These are phyloP conservation scores for Stenotaenia linearis DNA, from an alignment of 2,888 invertebrate species.

Conservation along the genomic window DNA sequence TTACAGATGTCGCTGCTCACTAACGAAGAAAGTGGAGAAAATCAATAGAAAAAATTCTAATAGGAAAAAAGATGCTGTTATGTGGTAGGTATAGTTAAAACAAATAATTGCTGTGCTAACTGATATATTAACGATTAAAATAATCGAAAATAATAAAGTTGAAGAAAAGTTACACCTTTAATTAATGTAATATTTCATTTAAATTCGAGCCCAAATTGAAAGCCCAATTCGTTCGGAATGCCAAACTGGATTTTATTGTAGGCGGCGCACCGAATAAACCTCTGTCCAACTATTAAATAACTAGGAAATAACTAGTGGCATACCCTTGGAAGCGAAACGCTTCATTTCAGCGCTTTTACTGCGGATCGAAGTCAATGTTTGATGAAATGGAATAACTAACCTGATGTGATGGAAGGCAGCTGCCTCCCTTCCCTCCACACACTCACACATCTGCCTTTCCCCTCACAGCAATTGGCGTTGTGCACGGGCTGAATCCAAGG, in stretches of 20 bases:
- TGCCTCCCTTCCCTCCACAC: constrained; percentile 17
- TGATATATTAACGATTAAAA: not conserved
- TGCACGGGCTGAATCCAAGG: constrained; percentile 26
- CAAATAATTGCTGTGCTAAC: no score
- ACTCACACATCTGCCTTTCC: constrained; percentile 14
- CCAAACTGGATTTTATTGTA: not conserved
- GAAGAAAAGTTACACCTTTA: not conserved
- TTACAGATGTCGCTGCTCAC: not conserved
- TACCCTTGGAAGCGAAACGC: constrained; percentile 9
- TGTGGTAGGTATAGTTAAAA: no score
- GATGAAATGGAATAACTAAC: constrained; percentile 30
- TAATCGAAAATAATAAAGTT: not conserved
- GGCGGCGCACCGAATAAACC: not conserved
- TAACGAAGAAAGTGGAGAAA: not conserved
- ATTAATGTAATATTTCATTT: not conserved
- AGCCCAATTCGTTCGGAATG: not conserved
- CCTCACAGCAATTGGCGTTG: constrained; percentile 15
- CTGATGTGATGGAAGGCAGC: constrained; percentile 24
- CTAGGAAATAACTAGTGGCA: constrained; percentile 2
- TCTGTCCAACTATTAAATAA: constrained; percentile 11
- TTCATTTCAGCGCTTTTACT: constrained; percentile 20
- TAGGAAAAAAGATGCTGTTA: no score
- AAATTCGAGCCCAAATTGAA: not conserved
- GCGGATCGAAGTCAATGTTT: constrained; percentile 30
- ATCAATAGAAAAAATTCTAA: no score